Percentiles rank a stretch among this genome's conserved stretches.
phyloP scores from a whole-genome alignment of 2,888 invertebrate genomes.

The Perizoma flavofasciatum region DNA sequence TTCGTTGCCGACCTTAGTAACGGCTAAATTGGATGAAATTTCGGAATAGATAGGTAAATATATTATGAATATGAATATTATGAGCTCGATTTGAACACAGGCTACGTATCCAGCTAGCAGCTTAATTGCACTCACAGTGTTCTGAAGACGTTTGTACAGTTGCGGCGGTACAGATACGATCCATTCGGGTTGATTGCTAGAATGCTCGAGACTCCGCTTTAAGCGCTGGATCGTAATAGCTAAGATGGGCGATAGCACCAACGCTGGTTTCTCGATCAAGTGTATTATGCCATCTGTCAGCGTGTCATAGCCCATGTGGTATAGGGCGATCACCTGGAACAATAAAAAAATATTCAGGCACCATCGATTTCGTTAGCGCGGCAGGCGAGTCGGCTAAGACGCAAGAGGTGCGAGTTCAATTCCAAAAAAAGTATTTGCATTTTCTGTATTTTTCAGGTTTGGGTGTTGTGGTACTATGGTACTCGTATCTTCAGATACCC shows the following conservation, averaged over 20 bases:
- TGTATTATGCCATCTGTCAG: slow-evolving; percentile 86
- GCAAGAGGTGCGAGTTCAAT: too few species aligned
- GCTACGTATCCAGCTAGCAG: neutral
- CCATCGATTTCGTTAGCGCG: too few species aligned
- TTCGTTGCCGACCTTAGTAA: too few species aligned
- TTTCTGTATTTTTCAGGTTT: too few species aligned
- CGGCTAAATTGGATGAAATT: too few species aligned
- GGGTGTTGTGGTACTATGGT: too few species aligned
- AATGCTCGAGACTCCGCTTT: slow-evolving; percentile 85
- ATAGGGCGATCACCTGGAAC: slow-evolving; percentile 84
- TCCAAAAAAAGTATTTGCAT: too few species aligned
- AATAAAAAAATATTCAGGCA: slow-evolving; percentile 5
- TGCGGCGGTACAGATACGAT: slow-evolving; percentile 91
- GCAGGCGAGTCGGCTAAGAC: too few species aligned
- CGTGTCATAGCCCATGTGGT: slow-evolving; percentile 85
- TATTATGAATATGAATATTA: too few species aligned
- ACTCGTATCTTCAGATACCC: too few species aligned
- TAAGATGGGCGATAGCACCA: slow-evolving; percentile 88
- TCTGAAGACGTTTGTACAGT: slow-evolving; percentile 90
- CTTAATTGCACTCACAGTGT: slow-evolving; percentile 71
- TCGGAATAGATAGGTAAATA: too few species aligned
- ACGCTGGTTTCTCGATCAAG: slow-evolving; percentile 87
- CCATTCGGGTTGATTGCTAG: slow-evolving; percentile 85
- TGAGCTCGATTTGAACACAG: too few species aligned
- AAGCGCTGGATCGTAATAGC: slow-evolving; percentile 93